Percentiles rank a stretch among this genome's conserved stretches.
Evolutionary conservation across 2,888 invertebrate species (phyloP).

Genomic region (Ferdinandea cuprea): DNA sequence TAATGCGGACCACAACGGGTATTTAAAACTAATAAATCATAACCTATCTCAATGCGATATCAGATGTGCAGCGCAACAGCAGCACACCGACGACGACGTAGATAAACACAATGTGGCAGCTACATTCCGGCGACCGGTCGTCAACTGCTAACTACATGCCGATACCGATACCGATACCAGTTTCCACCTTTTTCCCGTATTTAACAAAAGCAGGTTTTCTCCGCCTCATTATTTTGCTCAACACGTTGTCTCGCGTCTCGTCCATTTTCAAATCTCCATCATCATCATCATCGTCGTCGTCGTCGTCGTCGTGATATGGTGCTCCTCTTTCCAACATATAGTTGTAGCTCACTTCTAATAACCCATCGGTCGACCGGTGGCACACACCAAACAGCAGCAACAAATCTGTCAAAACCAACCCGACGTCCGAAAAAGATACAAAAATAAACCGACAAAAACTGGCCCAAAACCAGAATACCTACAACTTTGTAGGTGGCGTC

Average conservation of each 20-base stretch:
- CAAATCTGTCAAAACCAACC: constrained; percentile 64
- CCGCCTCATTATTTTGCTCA: constrained; percentile 67
- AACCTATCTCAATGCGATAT: constrained; percentile 75
- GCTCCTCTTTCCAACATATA: constrained; percentile 42
- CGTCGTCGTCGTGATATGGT: constrained; percentile 25
- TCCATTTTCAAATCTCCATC: constrained; percentile 59
- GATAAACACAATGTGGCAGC: constrained; percentile 46
- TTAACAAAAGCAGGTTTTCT: constrained; percentile 74
- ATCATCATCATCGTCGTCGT: constrained; percentile 8
- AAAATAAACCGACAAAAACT: constrained; percentile 27
- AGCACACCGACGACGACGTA: constrained; percentile 15
- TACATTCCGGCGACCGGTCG: constrained; percentile 72
- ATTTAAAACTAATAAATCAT: constrained; percentile 74
- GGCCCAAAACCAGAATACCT: constrained; percentile 44
- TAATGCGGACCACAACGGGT: constrained; percentile 49
- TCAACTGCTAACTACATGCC: constrained; percentile 65
- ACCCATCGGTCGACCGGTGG: constrained; percentile 26
- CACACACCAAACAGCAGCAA: constrained; percentile 11
- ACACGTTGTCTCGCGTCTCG: constrained; percentile 43
- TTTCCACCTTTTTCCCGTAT: constrained; percentile 73
- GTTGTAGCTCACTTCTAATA: constrained; percentile 52
- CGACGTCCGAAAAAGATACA: constrained; percentile 42
- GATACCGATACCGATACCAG: constrained; percentile 68
- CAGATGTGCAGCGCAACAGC: constrained; percentile 62
- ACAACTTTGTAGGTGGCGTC: constrained; percentile 46